Base-by-base conservation (phyloP, 2,888 invertebrate genomes). In the Thecocarcelia acutangulata region DNA sequence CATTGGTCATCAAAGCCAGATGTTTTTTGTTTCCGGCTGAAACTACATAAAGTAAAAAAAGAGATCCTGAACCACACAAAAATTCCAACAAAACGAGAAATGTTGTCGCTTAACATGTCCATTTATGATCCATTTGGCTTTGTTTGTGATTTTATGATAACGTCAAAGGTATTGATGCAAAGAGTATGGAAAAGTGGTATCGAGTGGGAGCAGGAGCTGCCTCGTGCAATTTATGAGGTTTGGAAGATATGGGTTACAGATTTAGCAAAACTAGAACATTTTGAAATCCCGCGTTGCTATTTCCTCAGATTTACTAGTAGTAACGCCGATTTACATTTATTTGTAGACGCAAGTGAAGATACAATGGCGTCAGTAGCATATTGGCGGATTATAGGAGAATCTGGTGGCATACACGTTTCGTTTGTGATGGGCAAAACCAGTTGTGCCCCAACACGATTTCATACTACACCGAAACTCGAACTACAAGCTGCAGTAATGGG, bases 41-140 rank as follows among this genome's bases (percentile, higher is more conserved):
- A 40, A 33, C 4, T 37, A 28, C n/a, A 58, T 40, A 48, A 24
- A 19, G 1, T 58, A 15, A 0, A 24, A 0, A 3, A 21, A 52
- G 33, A 50, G 8, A n/a, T n/a, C n/a, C n/a, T n/a, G n/a, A n/a
- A n/a, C n/a, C n/a, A n/a, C n/a, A n/a, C n/a, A 50, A 59, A 5
- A 1, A 40, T 33, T 12, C 61, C 73, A 1, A 64, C 73, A 9
- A 74, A 74, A 37, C n/a, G 73, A 19, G 64, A 64, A 37, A 15
- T 56, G 3, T 46, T 74, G 3, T 33, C 44, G 3, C 2, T 54
- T 6, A 11, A 19, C 4, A 63, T 63, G 73, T 48, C 63, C 2
- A n/a, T 56, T 11, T 70, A 44, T 15, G 73, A 73, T 13, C 63
- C 54, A 1, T 73, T 46, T 37, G 73, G 63, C 0, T 54, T 73